Evolutionary conservation across 2,888 invertebrate genomes (phyloP).

Genomic region (Slavum lentiscoides): DNA sequence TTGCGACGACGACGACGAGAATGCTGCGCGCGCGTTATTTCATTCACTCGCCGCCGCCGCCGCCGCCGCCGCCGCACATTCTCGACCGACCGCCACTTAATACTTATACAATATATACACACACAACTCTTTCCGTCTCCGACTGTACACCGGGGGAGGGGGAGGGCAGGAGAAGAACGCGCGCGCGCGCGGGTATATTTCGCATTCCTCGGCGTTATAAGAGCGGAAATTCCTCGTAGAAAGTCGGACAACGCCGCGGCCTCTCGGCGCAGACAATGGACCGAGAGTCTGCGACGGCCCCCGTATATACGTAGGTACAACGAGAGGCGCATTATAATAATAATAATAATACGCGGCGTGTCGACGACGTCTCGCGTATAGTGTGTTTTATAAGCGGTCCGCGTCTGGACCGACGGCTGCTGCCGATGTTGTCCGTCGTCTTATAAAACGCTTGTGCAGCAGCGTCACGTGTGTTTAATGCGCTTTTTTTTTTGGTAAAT

Average conservation of each 20-base stretch:
- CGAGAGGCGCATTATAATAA: too few species aligned
- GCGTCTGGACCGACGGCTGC: slow-evolving; percentile 20
- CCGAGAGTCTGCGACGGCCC: slow-evolving; percentile 24
- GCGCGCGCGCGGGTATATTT: background rate
- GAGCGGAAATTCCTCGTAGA: slow-evolving; percentile 50
- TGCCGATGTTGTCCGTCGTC: background rate
- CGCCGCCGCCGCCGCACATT: slow-evolving; percentile 1
- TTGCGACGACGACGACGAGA: background rate
- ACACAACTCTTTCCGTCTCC: background rate
- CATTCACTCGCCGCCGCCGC: slow-evolving; percentile 30
- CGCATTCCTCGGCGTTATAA: slow-evolving; percentile 47
- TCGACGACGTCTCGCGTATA: too few species aligned
- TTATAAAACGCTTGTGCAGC: background rate
- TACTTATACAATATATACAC: too few species aligned
- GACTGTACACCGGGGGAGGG: background rate
- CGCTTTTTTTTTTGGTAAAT: background rate
- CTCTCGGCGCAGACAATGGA: slow-evolving; percentile 18
- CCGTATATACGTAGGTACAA: background rate
- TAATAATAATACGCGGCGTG: too few species aligned
- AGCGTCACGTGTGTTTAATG: too few species aligned
- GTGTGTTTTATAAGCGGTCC: background rate
- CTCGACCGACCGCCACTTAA: background rate
- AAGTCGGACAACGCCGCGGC: slow-evolving; percentile 37
- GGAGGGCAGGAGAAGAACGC: background rate
- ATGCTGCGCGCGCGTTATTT: slow-evolving; percentile 38